These are phyloP conservation scores for Deilephila elpenor DNA, from an alignment of 2,888 invertebrate species.

Conservation along the genomic window DNA sequence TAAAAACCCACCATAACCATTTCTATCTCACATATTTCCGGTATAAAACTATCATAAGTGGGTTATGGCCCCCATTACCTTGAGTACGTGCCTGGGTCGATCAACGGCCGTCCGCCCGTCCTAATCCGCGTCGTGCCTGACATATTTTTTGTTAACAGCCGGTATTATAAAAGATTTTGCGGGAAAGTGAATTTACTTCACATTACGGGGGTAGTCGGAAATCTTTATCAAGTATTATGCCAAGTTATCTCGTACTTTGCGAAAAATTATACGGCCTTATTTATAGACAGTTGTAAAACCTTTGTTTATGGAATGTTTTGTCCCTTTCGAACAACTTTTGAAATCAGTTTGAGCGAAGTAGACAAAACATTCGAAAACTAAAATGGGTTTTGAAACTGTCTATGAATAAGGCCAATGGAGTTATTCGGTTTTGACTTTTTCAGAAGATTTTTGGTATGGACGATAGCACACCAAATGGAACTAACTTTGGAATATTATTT, in stretches of 20 bases:
- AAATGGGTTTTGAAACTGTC: too few relatives aligned
- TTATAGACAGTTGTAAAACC: too few relatives aligned
- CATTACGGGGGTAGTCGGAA: neutral
- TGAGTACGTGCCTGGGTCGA: neutral
- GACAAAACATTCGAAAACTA: too few relatives aligned
- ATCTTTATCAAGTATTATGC: slow-evolving; percentile 2
- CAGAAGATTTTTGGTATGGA: neutral
- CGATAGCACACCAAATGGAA: neutral
- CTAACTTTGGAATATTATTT: neutral
- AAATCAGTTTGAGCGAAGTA: too few relatives aligned
- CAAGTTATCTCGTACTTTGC: neutral
- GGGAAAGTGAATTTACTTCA: slow-evolving; percentile 16
- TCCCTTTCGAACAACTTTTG: too few relatives aligned
- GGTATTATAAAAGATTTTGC: slow-evolving; percentile 12
- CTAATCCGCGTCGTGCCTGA: slow-evolving; percentile 8
- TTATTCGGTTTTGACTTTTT: neutral
- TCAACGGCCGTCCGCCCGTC: neutral
- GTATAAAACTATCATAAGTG: neutral
- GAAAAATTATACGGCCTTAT: too few relatives aligned
- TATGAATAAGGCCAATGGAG: too few relatives aligned
- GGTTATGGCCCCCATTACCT: neutral
- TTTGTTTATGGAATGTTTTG: too few relatives aligned
- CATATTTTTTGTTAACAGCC: slow-evolving; percentile 21
- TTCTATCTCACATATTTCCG: too few relatives aligned
- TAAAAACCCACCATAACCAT: too few relatives aligned